phyloP scores from a whole-genome alignment of 2,888 invertebrate genomes.

The Stenotaenia linearis region DNA sequence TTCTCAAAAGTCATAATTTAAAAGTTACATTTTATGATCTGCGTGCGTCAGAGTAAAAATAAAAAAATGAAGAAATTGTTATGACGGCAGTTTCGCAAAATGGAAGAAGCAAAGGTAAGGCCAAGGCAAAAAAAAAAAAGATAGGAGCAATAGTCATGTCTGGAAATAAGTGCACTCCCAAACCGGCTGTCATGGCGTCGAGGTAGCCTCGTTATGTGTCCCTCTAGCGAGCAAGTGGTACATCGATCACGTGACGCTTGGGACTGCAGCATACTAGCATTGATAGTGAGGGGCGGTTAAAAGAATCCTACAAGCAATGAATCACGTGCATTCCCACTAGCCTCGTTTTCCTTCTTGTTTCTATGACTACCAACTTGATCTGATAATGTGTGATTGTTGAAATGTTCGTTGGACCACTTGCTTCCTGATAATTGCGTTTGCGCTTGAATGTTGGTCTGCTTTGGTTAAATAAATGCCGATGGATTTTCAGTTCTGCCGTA shows the following conservation, averaged over 20 bases:
- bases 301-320: conserved; percentile 21
- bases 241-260: conserved; percentile 20
- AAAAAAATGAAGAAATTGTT: not conserved
- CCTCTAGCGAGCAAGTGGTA: conserved; percentile 26
- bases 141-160: conserved; percentile 11
- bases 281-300: conserved; percentile 11
- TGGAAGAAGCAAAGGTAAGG: conserved; percentile 4
- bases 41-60: not conserved
- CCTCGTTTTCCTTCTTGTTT: not conserved
- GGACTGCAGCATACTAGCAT: not conserved
- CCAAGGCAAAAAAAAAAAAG: not conserved
- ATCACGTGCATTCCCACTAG: conserved; percentile 19
- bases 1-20: not conserved
- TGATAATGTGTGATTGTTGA: conserved; percentile 13
- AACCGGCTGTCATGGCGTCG: conserved; percentile 23
- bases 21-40: not conserved
- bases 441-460: not conserved
- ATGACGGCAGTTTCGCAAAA: not conserved
- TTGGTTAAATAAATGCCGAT: too few species aligned
- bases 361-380: conserved; percentile 26
- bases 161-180: conserved; percentile 16
- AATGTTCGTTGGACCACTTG: not conserved
- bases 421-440: not conserved
- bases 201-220: conserved; percentile 9
- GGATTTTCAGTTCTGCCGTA: too few species aligned